Evolutionary conservation across 2,888 invertebrate species (phyloP), one percentile per base, ranked within the genome.

Genomic region (Frankliniella intonsa): DNA sequence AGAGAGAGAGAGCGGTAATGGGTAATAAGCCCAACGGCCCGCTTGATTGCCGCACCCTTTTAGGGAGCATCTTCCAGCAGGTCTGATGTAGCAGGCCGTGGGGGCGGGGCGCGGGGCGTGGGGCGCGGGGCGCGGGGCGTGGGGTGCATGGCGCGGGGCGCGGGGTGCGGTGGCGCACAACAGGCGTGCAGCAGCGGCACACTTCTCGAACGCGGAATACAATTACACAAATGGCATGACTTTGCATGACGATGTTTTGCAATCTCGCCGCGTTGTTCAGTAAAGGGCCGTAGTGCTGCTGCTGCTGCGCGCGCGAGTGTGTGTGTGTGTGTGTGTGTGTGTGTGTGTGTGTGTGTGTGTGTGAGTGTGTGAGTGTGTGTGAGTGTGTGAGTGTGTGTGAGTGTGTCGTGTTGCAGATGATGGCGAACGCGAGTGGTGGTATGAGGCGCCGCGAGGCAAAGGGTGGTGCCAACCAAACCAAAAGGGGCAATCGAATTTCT

Each of bases 31-130:
- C 25, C 22, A 76, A 76, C 69, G 69, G 25, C 69, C 69, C 69
- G 69, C 22, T 76, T 22, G 69, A 76, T 76, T 76, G 69, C 69
- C 69, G 69, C 69, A 76, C 69, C 69, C 69, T 76, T 76, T 76
- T 76, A 76, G 69, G 69, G 25, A 76, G 25, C 69, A 76, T 76
- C 69, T 76, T 25, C 69, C 69, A 76, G 69, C 69, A 76, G 69
- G 69, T 76, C 69, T 76, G 69, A 76, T 25, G 69, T 25, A 22
- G 69, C 55, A 7, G 25, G 55, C 55, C 14, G 55, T 19, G 7
- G 7, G 14, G 51, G 51, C 51, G 51, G n/a, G n/a, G n/a, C n/a
- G n/a, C n/a, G n/a, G n/a, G n/a, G 51, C 12, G 51, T 9, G 10
- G 51, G 51, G 10, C 10, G 51, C 51, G 51, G 51, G 10, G 51